These are phyloP conservation scores for Pteronotus mesoamericanus DNA, from an alignment of 2,797 vertebrate genomes.

Conservation along the genomic window DNA sequence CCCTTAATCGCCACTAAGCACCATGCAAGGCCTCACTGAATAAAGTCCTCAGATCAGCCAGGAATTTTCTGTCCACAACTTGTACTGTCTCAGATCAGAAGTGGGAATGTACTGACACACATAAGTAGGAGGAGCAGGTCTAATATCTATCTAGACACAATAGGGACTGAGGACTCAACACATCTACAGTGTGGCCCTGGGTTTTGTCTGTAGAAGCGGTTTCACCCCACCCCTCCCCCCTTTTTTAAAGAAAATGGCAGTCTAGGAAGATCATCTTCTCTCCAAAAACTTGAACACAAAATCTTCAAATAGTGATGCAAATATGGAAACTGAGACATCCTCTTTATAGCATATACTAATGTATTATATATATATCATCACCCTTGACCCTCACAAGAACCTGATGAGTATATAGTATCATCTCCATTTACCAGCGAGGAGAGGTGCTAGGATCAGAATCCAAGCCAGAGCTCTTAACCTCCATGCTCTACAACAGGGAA, in stretches of 20 bases:
- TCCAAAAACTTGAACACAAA: neutral
- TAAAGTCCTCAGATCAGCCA: neutral
- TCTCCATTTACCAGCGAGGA: neutral
- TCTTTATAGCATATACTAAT: neutral
- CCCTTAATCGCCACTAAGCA: neutral
- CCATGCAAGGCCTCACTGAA: neutral
- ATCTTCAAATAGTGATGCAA: neutral
- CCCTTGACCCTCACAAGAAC: neutral
- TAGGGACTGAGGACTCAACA: neutral
- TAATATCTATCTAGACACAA: neutral
- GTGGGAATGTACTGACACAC: neutral
- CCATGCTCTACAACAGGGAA: neutral
- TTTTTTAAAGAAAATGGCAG: neutral
- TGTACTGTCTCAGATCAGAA: too few species aligned
- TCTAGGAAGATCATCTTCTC: neutral
- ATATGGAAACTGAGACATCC: neutral
- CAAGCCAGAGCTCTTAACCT: neutral
- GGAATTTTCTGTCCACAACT: neutral
- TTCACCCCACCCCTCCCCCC: neutral
- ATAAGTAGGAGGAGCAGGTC: neutral
- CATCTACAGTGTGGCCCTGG: neutral
- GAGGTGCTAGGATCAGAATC: neutral
- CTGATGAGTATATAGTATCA: fast-evolving
- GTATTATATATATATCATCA: neutral
- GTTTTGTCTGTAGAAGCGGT: neutral